A percentile compares a stretch with the other conserved stretches of the same genome.
Conservation (phyloP, 1,140 invertebrate species). For the Piezodorus guildinii region DNA sequence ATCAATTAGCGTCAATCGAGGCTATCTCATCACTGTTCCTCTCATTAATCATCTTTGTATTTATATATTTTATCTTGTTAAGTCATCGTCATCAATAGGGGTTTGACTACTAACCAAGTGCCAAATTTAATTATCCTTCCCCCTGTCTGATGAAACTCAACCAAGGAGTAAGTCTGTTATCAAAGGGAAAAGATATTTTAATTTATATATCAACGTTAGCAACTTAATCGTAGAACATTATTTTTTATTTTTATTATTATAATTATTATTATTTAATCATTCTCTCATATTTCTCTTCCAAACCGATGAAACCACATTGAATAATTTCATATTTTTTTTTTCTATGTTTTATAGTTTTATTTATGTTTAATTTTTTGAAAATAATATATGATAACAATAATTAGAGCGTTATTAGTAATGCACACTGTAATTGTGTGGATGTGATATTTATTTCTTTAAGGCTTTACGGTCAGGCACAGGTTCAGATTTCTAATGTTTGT, state of each 20-base stretch:
- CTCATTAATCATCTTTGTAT: neutral
- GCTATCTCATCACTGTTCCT: conserved; percentile 10
- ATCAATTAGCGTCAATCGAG: neutral
- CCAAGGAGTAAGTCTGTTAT: conserved; percentile 7
- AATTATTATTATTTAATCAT: neutral
- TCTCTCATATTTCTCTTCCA: neutral
- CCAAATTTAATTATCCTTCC: conserved; percentile 3
- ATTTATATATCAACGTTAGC: neutral
- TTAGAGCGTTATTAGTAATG: conserved; percentile 9
- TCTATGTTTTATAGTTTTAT: neutral
- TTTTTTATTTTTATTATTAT: conserved; percentile 5
- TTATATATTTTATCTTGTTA: conserved; percentile 1
- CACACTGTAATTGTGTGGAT: conserved; percentile 15
- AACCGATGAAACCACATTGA: neutral
- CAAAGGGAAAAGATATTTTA: neutral
- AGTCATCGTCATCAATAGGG: conserved; percentile 9
- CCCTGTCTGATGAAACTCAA: conserved; percentile 5
- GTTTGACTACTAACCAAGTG: conserved; percentile 12
- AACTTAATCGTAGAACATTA: conserved; percentile 1
- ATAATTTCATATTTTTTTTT: conserved; percentile 5
- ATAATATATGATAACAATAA: neutral
- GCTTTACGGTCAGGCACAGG: conserved; percentile 9
- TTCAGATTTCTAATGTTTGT: neutral
- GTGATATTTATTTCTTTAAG: conserved; percentile 16
- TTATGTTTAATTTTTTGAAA: neutral